Evolutionary conservation across 2,797 vertebrate genomes (phyloP).

Genomic region (Mormyrops boulengeri): DNA sequence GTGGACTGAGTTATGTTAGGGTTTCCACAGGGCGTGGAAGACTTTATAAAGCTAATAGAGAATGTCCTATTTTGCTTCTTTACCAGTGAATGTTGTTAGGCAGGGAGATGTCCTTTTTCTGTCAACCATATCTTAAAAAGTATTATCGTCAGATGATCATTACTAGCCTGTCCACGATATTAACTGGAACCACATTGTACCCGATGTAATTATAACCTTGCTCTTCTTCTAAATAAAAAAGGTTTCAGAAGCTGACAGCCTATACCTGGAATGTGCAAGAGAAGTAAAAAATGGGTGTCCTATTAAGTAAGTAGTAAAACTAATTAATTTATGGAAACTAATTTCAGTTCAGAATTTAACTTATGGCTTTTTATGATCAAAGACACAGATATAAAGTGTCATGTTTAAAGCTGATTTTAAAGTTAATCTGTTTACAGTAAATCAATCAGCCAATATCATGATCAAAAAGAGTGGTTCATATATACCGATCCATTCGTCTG

Average conservation of each 20-base stretch:
- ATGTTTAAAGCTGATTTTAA: background rate
- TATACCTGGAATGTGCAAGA: background rate
- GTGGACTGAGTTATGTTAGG: constrained; percentile 35
- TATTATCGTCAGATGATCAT: constrained; percentile 36
- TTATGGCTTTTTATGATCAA: background rate
- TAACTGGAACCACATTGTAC: constrained; percentile 37
- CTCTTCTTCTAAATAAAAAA: constrained; percentile 30
- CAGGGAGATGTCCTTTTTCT: constrained; percentile 41
- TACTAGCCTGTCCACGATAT: constrained; percentile 17
- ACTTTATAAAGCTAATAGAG: constrained; percentile 50
- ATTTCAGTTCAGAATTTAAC: background rate
- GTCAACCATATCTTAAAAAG: constrained; percentile 52
- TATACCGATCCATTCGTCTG: background rate
- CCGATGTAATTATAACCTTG: constrained; percentile 47
- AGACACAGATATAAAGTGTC: background rate
- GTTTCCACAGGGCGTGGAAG: constrained; percentile 31
- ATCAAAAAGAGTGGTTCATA: background rate
- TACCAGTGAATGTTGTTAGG: constrained; percentile 45
- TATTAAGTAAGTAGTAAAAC: background rate
- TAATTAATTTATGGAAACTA: background rate
- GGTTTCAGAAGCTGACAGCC: background rate
- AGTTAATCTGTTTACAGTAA: background rate
- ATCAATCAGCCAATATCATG: background rate
- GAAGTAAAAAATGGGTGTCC: background rate
- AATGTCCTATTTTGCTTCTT: constrained; percentile 42